Evolutionary conservation across 2,888 invertebrate species (phyloP).

Genomic region (Drosophila niveifrons): DNA sequence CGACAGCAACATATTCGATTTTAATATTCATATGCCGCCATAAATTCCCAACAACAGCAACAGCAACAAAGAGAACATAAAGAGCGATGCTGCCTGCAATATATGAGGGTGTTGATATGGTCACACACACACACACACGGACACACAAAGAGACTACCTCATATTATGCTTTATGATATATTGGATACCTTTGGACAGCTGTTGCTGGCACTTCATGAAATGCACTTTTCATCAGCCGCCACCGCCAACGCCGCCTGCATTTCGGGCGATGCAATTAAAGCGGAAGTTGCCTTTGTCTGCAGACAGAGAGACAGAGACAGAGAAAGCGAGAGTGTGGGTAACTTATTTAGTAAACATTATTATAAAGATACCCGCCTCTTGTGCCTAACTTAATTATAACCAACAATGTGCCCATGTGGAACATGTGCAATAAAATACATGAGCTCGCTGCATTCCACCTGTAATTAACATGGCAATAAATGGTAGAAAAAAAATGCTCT

Average conservation of each 20-base stretch:
- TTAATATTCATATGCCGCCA: slow-evolving; percentile 83
- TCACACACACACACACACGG: slow-evolving; percentile 30
- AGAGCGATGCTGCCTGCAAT: slow-evolving; percentile 44
- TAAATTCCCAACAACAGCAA: slow-evolving; percentile 77
- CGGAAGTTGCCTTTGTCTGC: slow-evolving; percentile 30
- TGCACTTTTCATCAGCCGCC: slow-evolving; percentile 49
- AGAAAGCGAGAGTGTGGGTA: not conserved
- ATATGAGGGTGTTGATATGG: slow-evolving; percentile 75
- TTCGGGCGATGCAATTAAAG: slow-evolving; percentile 42
- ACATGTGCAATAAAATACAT: not conserved
- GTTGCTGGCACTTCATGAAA: slow-evolving; percentile 63
- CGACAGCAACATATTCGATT: slow-evolving; percentile 83
- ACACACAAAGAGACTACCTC: slow-evolving; percentile 1
- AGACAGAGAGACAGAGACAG: slow-evolving; percentile 1
- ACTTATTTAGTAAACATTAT: slow-evolving; percentile 27
- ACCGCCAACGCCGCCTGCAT: slow-evolving; percentile 20
- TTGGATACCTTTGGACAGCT: slow-evolving; percentile 52
- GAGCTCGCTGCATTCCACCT: not conserved
- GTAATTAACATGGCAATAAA: not conserved
- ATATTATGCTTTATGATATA: slow-evolving; percentile 45
- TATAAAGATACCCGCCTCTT: slow-evolving; percentile 3
- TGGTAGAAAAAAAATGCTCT: not conserved
- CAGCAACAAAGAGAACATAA: slow-evolving; percentile 62
- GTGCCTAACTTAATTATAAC: slow-evolving; percentile 18
- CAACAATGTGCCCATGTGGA: slow-evolving; percentile 3